phyloP scores from a whole-genome alignment of 2,888 invertebrate species.

The Lomographa bimaculata region DNA sequence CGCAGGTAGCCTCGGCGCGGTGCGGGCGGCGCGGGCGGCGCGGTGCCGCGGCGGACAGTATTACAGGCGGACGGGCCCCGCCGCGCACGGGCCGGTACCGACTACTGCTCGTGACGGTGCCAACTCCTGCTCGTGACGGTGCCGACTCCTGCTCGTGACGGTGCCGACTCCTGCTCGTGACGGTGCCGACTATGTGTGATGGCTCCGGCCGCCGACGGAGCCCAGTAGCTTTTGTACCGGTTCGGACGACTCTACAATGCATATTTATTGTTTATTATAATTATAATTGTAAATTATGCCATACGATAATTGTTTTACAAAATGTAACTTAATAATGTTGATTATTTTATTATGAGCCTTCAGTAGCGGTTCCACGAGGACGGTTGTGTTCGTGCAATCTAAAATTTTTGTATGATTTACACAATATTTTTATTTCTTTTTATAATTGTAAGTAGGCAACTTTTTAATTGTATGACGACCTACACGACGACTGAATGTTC shows the following conservation, averaged over 20 bases:
- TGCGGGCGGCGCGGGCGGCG: slow-evolving; percentile 40
- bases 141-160: too few species aligned
- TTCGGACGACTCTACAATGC: slow-evolving; percentile 47
- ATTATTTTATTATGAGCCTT: slow-evolving; percentile 50
- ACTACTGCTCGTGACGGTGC: too few species aligned
- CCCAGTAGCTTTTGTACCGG: not conserved
- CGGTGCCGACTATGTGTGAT: too few species aligned
- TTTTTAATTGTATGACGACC: slow-evolving; percentile 54
- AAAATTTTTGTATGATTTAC: slow-evolving; percentile 48
- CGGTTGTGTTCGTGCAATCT: slow-evolving; percentile 48
- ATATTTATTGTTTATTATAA: slow-evolving; percentile 67
- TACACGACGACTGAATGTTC: slow-evolving; percentile 63
- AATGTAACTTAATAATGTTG: slow-evolving; percentile 66
- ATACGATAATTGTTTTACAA: slow-evolving; percentile 69
- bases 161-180: too few species aligned
- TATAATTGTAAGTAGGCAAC: slow-evolving; percentile 55
- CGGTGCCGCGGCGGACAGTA: slow-evolving; percentile 29
- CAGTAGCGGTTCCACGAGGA: slow-evolving; percentile 42
- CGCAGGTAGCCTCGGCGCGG: too few species aligned
- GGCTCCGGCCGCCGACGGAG: too few species aligned
- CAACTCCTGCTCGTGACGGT: too few species aligned
- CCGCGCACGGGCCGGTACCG: too few species aligned
- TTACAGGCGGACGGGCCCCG: slow-evolving; percentile 15
- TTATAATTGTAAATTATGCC: slow-evolving; percentile 64
- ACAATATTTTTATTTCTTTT: slow-evolving; percentile 43